Conservation (phyloP, 2,113 vertebrate species). For the Lepisosteus osseus region DNA sequence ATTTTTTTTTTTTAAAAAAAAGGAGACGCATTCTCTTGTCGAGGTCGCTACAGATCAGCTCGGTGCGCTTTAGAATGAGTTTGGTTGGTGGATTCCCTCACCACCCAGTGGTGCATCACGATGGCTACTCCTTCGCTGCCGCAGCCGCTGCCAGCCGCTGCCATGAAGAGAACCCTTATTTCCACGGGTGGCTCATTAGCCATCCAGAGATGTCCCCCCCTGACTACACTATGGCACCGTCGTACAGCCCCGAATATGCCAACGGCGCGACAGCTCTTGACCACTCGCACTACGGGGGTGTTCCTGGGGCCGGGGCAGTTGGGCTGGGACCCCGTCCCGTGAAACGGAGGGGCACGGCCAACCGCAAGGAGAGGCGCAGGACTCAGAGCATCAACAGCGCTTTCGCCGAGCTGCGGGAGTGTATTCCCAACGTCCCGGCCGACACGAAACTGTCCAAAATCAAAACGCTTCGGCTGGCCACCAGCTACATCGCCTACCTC, state of each 20-base stretch:
- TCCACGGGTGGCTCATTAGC: conserved; percentile 94
- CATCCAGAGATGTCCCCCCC: conserved; percentile 94
- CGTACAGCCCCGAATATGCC: conserved; percentile 93
- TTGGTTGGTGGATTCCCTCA: conserved; percentile 91
- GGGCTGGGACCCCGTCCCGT: conserved; percentile 76
- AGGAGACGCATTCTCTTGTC: conserved; percentile 12
- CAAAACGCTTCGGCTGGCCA: conserved; percentile 92
- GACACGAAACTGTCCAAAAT: conserved; percentile 98
- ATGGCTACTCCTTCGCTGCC: conserved; percentile 89
- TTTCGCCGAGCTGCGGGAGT: conserved; percentile 92
- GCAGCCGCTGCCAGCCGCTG: conserved; percentile 82
- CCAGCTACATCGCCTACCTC: conserved; percentile 98
- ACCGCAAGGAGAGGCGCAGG: conserved; percentile 95
- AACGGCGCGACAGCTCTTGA: conserved; percentile 77
- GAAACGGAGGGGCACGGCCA: conserved; percentile 92
- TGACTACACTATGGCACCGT: conserved; percentile 88
- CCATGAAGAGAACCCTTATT: conserved; percentile 93
- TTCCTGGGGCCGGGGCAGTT: conserved; percentile 70
- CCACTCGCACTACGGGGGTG: conserved; percentile 83
- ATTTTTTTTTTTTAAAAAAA: background rate
- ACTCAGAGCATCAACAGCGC: conserved; percentile 99
- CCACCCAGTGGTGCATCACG: conserved; percentile 95
- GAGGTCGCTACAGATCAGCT: conserved; percentile 9
- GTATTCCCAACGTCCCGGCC: conserved; percentile 94
- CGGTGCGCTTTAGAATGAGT: conserved; percentile 72